A percentile compares a stretch with the other conserved stretches of the same genome.
Evolutionary conservation across 1,140 invertebrate species (phyloP).

Genomic region (Drosophila simulans): DNA sequence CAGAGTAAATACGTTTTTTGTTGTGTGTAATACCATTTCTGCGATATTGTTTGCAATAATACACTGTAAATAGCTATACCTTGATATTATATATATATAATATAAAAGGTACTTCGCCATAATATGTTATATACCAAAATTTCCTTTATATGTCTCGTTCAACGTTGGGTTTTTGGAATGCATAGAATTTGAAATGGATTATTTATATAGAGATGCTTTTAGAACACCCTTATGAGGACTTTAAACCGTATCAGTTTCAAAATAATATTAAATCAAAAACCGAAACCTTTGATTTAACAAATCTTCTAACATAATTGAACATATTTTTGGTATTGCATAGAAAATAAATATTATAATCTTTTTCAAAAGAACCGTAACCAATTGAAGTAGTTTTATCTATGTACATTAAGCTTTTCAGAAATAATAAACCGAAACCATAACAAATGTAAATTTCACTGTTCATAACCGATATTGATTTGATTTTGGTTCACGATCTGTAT

Average conservation of each 20-base stretch:
- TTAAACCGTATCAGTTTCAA: neutral
- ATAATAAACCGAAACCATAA: neutral
- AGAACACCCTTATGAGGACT: slow-evolving; percentile 4
- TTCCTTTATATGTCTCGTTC: slow-evolving; percentile 29
- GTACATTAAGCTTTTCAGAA: slow-evolving; percentile 11
- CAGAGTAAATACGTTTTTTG: slow-evolving; percentile 30
- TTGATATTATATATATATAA: slow-evolving; percentile 4
- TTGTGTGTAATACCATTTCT: slow-evolving; percentile 24
- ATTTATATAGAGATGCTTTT: slow-evolving; percentile 3
- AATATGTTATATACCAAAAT: slow-evolving; percentile 14
- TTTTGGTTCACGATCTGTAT: neutral
- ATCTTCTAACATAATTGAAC: neutral
- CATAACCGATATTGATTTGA: neutral
- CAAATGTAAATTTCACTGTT: neutral
- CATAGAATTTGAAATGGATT: slow-evolving; percentile 10
- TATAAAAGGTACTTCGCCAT: slow-evolving; percentile 32
- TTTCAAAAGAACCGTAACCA: neutral
- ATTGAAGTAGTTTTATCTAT: neutral
- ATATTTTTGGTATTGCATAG: neutral
- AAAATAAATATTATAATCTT: neutral
- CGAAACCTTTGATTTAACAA: neutral
- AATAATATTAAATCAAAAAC: neutral
- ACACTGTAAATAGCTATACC: slow-evolving; percentile 36
- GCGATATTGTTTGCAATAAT: slow-evolving; percentile 29
- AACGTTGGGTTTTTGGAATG: slow-evolving; percentile 34